Base-by-base conservation (phyloP, 1,140 invertebrate genomes). In the Trichonephila clavipes region DNA sequence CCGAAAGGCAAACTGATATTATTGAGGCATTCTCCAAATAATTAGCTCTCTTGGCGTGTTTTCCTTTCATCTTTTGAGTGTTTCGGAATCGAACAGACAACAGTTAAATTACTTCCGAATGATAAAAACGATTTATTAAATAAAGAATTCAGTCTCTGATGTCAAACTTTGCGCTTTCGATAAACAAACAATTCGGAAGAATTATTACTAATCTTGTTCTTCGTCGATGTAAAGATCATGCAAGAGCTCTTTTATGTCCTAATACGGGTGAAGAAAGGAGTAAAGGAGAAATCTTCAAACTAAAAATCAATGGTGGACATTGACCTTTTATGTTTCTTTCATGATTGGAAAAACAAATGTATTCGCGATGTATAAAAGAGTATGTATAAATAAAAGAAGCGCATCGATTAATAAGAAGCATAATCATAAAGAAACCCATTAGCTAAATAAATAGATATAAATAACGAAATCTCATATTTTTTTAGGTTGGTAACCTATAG, bases 11-110 rank as follows among this genome's bases (percentile, higher is more conserved):
- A 83, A 59, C 18, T 28, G 12, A 83, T 51, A 7, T 24, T 59
- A 83, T 58, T 83, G 19, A 58, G n/a, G 44, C 44, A 83, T 58
- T 40, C 24, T 83, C 19, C 82, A 83, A 83, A 19, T 83, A 83
- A 83, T 83, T 83, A 83, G n/a, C 44, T 44, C 10, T 24, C 21
- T 83, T 24, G 72, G 34, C 40, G 24, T 34, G 24, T 34, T 77
- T 77, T 34, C 72, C 28, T 77, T 77, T 77, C 24, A 77, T 14
- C 72, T 34, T 40, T 77, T 19, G 24, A 18, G 18, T 19, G 72
- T 77, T 77, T 77, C 28, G 72, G 69, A 19, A 77, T 51, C 7
- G 51, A 51, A 51, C 6, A 77, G 72, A 77, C 28, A 77, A 77
- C 24, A 34, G 34, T 77, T 34, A 19, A 18, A 77, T 77, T 77